phyloP scores from a whole-genome alignment of 2,797 vertebrate genomes.

The Knipowitschia caucasica region DNA sequence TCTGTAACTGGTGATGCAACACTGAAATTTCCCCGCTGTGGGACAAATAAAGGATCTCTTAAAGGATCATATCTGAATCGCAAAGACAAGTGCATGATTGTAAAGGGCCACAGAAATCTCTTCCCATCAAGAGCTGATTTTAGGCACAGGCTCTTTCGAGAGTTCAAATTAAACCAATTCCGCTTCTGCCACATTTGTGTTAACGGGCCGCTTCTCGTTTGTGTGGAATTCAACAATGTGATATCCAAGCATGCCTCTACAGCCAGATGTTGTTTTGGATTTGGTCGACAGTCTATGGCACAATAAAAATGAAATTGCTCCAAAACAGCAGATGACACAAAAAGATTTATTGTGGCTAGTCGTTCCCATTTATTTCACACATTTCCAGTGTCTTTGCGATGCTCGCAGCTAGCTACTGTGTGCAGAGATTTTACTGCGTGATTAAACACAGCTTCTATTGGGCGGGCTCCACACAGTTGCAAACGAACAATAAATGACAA shows the following conservation, averaged over 20 bases:
- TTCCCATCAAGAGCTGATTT: too few species aligned
- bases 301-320: background rate
- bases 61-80: too few species aligned
- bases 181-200: constrained; percentile 14
- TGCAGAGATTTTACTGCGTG: constrained; percentile 1
- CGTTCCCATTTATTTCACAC: background rate
- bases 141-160: too few species aligned
- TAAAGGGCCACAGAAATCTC: too few species aligned
- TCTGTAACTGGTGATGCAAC: too few species aligned
- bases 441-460: constrained; percentile 6
- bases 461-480: background rate
- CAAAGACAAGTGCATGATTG: too few species aligned
- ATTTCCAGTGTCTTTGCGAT: constrained; percentile 2
- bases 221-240: constrained; percentile 10
- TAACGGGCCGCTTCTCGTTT: constrained; percentile 28
- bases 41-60: too few species aligned
- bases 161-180: constrained; percentile 15
- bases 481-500: constrained; percentile 8
- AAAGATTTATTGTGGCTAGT: constrained; percentile 3
- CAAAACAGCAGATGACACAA: background rate
- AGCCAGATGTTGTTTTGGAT: constrained; percentile 3
- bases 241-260: constrained; percentile 1
- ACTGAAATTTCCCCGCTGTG: too few species aligned
- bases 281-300: background rate
- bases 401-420: constrained; percentile 8